Evolutionary conservation across 2,113 vertebrate species (phyloP).

Genomic region (Rynchops niger): DNA sequence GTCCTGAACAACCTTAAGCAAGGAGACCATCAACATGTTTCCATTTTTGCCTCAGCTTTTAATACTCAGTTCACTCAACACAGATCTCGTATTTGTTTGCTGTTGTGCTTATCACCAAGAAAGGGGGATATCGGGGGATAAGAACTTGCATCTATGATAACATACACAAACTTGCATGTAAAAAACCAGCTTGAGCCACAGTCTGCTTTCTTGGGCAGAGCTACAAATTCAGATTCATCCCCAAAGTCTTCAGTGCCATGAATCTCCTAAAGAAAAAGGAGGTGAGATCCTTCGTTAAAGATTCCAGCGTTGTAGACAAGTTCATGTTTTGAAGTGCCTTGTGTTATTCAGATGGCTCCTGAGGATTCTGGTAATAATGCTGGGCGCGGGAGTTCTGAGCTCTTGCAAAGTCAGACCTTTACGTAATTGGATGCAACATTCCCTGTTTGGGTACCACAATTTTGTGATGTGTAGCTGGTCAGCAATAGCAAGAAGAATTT

Average conservation of each 20-base stretch:
- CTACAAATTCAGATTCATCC: background rate
- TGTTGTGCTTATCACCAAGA: background rate
- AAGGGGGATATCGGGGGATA: background rate
- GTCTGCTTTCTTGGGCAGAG: background rate
- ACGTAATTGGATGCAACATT: background rate
- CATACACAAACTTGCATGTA: background rate
- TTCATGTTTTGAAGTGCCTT: background rate
- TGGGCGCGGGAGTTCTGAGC: background rate
- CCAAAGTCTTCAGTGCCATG: background rate
- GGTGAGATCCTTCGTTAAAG: background rate
- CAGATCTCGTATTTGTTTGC: background rate
- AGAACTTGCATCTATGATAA: background rate
- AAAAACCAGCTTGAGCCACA: background rate
- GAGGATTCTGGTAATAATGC: background rate
- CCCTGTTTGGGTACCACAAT: background rate
- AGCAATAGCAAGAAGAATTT: background rate
- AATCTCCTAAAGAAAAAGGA: background rate
- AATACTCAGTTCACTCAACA: background rate
- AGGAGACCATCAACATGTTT: background rate
- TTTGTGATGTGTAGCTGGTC: background rate
- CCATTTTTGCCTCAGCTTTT: background rate
- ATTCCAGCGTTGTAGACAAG: background rate
- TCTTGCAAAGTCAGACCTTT: background rate
- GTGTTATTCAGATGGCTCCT: background rate
- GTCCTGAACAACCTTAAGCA: background rate